Evolutionary conservation across 2,888 invertebrate species (phyloP).

Genomic region (Unio delphinus): DNA sequence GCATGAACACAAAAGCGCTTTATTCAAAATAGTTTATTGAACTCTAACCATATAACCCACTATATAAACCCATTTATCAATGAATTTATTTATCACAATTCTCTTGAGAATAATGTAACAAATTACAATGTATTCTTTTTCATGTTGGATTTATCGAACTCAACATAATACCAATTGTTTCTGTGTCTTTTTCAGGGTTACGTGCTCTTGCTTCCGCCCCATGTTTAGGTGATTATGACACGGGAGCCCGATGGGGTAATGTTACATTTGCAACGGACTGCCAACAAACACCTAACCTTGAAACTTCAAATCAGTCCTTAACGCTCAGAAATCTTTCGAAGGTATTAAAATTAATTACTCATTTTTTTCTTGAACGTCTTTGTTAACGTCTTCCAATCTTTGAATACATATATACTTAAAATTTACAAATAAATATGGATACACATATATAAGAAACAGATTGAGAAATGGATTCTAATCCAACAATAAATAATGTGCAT

Average conservation of each 20-base stretch:
- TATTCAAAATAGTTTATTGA: no score
- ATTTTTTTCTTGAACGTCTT: not conserved
- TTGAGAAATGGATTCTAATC: no score
- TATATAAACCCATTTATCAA: no score
- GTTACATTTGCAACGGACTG: slow-evolving; percentile 10
- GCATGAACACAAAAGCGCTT: no score
- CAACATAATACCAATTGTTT: not conserved
- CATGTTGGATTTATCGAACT: not conserved
- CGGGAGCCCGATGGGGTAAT: slow-evolving; percentile 12
- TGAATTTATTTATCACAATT: no score
- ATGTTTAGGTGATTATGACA: slow-evolving; percentile 20
- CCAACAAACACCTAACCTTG: slow-evolving; percentile 5
- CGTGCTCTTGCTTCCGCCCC: slow-evolving; percentile 13
- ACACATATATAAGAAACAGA: no score
- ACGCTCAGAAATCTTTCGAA: slow-evolving; percentile 22
- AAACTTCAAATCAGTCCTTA: slow-evolving; percentile 15
- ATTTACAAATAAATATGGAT: no score
- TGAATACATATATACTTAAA: no score
- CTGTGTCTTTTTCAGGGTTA: slow-evolving; percentile 3
- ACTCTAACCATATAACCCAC: no score
- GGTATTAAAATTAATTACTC: slow-evolving; percentile 13
- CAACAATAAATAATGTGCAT: no score
- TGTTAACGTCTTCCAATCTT: no score
- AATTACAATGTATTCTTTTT: not conserved
- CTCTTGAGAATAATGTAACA: no score